These are phyloP conservation scores for Cepaea nemoralis DNA, from an alignment of 1,140 invertebrate genomes.

Conservation along the genomic window DNA sequence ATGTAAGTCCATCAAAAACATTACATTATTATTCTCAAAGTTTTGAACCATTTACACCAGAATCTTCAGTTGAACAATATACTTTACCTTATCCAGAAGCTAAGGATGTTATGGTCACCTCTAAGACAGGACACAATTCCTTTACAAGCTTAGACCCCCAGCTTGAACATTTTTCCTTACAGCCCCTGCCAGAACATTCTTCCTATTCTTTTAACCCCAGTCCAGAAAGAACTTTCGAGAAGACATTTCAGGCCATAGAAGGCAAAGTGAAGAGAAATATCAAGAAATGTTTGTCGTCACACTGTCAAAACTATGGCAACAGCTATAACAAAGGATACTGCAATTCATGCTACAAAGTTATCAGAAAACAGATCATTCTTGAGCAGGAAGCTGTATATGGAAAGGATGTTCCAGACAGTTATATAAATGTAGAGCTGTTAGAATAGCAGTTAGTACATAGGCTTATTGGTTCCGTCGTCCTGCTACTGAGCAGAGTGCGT, in stretches of 20 bases:
- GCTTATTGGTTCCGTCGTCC: no score
- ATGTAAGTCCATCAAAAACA: not conserved
- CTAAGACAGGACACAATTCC: not conserved
- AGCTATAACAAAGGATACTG: conserved; percentile 14
- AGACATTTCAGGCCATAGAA: conserved; percentile 11
- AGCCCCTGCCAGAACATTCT: not conserved
- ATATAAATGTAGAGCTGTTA: conserved; percentile 9
- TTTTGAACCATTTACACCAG: not conserved
- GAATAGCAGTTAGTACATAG: no score
- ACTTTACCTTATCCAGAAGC: not conserved
- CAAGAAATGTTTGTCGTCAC: not conserved
- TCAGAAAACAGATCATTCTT: not conserved
- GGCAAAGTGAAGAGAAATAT: not conserved
- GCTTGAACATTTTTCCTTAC: not conserved
- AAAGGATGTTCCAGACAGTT: conserved; percentile 22
- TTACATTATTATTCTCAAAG: not conserved
- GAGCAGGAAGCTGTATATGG: not conserved
- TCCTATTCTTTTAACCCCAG: not conserved
- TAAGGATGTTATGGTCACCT: not conserved
- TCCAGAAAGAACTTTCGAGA: not conserved
- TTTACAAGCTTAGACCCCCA: not conserved
- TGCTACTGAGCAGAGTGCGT: no score
- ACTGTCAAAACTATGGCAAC: conserved; percentile 16
- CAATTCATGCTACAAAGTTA: conserved; percentile 8
- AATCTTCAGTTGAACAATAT: not conserved